Evolutionary conservation across 2,888 invertebrate genomes (phyloP).

Genomic region (Incurvaria masculella): DNA sequence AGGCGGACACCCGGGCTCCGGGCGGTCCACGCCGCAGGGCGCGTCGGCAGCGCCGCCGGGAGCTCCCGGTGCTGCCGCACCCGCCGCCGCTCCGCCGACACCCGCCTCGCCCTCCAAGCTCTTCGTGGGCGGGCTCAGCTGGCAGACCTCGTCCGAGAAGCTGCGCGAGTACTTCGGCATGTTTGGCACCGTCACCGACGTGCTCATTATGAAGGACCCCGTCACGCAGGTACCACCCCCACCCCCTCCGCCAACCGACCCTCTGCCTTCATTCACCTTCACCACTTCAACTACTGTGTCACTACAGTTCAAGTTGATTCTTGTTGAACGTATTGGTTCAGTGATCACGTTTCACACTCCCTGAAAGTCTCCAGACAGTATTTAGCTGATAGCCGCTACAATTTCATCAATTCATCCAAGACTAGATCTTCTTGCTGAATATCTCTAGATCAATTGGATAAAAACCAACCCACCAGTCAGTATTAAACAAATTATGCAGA

Average conservation of each 20-base stretch:
- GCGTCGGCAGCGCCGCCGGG: constrained; percentile 31
- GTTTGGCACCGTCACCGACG: constrained; percentile 89
- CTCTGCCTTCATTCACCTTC: too few relatives aligned
- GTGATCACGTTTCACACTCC: too few relatives aligned
- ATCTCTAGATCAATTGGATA: too few relatives aligned
- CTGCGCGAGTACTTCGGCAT: constrained; percentile 90
- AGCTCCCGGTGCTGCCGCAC: constrained; percentile 24
- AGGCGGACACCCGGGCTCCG: constrained; percentile 38
- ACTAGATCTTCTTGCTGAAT: too few relatives aligned
- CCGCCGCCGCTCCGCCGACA: constrained; percentile 31
- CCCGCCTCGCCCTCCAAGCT: constrained; percentile 76
- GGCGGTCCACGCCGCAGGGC: constrained; percentile 67
- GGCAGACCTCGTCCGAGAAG: constrained; percentile 92
- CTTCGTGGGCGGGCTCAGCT: constrained; percentile 88
- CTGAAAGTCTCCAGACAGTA: too few relatives aligned
- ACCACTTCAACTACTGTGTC: too few relatives aligned
- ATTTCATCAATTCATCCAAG: too few relatives aligned
- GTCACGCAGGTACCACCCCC: constrained; percentile 73
- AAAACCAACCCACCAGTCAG: too few relatives aligned
- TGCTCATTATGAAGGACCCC: constrained; percentile 92
- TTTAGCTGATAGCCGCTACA: too few relatives aligned
- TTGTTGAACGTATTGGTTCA: too few relatives aligned
- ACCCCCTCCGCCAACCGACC: neutral
- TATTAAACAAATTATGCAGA: too few relatives aligned
- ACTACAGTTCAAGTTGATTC: too few relatives aligned